Evolutionary conservation across 2,888 invertebrate genomes (phyloP).

Genomic region (Lumbricus terrestris): DNA sequence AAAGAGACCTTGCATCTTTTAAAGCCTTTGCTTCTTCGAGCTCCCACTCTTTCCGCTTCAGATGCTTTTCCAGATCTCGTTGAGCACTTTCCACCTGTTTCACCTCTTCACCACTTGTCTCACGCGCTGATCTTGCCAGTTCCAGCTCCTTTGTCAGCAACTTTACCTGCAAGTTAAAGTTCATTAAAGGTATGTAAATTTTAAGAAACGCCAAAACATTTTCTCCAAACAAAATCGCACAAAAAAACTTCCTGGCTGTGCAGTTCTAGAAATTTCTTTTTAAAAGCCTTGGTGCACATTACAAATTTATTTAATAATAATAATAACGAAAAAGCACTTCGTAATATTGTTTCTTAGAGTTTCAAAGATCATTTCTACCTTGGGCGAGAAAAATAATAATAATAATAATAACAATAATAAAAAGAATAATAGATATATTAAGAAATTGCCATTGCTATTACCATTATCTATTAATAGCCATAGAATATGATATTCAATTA

Average conservation of each 20-base stretch:
- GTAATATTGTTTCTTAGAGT: too few relatives aligned
- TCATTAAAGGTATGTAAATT: background rate
- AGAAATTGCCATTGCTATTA: background rate
- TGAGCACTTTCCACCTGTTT: conserved; percentile 45
- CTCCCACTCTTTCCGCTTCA: conserved; percentile 57
- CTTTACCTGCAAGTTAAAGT: conserved; percentile 46
- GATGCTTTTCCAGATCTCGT: conserved; percentile 48
- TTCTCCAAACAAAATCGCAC: too few relatives aligned
- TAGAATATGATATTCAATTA: background rate
- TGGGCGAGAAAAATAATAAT: too few relatives aligned
- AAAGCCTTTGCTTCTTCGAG: conserved; percentile 50
- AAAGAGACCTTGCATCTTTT: conserved; percentile 49
- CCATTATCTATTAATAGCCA: background rate
- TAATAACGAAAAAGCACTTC: too few relatives aligned
- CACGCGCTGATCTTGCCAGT: conserved; percentile 43
- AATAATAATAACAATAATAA: too few relatives aligned
- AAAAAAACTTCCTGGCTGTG: too few relatives aligned
- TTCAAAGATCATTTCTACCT: too few relatives aligned
- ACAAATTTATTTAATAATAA: too few relatives aligned
- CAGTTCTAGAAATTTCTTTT: too few relatives aligned
- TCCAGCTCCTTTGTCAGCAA: conserved; percentile 52
- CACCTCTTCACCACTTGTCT: conserved; percentile 43
- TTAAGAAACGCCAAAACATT: too few relatives aligned
- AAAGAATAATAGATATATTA: background rate
- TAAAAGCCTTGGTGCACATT: too few relatives aligned